Conservation (phyloP, 2,113 vertebrate species). For the Amphiprion percula region DNA sequence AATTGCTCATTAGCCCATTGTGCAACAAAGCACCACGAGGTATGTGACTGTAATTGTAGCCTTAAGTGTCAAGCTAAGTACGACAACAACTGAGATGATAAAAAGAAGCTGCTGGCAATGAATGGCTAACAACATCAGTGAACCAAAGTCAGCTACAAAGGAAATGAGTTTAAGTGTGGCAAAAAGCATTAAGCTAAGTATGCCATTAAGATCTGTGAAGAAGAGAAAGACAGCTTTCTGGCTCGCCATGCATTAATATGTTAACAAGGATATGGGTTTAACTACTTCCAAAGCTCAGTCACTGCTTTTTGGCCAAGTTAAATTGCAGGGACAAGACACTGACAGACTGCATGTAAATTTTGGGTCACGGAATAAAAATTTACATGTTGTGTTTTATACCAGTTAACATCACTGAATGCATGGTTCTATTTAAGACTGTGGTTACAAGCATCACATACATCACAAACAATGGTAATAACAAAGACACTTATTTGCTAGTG, state of each 20-base stretch:
- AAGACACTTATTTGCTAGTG: too few species aligned
- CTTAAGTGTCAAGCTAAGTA: constrained; percentile 58
- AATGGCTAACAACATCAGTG: constrained; percentile 51
- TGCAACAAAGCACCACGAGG: constrained; percentile 58
- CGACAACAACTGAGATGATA: constrained; percentile 60
- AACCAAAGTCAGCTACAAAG: constrained; percentile 52
- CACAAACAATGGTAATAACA: too few species aligned
- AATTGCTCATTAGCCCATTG: constrained; percentile 61
- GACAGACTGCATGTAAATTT: background rate
- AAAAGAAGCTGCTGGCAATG: constrained; percentile 60
- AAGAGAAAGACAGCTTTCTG: constrained; percentile 28
- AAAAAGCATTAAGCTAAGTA: constrained; percentile 55
- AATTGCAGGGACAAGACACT: background rate
- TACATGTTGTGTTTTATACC: background rate
- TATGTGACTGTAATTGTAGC: constrained; percentile 62
- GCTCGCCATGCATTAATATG: constrained; percentile 6
- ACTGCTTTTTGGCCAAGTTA: background rate
- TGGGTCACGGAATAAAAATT: background rate
- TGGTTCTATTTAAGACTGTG: background rate
- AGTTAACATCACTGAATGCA: background rate
- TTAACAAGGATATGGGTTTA: constrained; percentile 26
- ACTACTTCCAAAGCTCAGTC: background rate
- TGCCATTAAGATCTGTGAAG: constrained; percentile 45
- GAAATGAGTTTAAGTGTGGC: constrained; percentile 49
- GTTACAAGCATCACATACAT: background rate